These are phyloP conservation scores for Rosalia funebris DNA, from an alignment of 2,888 invertebrate species.

Conservation along the genomic window DNA sequence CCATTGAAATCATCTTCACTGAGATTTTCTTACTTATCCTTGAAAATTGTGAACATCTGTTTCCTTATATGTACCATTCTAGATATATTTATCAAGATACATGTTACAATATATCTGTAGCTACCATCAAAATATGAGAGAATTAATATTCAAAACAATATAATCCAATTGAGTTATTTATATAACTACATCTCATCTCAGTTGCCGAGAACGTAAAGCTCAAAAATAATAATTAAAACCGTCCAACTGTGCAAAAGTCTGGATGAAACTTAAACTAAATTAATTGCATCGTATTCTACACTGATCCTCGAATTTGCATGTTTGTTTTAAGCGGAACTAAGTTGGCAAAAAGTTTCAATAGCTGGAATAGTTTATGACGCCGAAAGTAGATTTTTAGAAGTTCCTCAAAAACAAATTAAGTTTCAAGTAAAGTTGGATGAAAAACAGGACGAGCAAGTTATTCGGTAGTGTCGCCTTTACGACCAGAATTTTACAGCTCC, in stretches of 20 bases:
- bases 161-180: no score
- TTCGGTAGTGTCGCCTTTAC: constrained; percentile 38
- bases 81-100: no score
- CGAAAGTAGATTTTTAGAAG: constrained; percentile 37
- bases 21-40: no score
- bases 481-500: constrained; percentile 44
- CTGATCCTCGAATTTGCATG: constrained; percentile 21
- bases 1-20: no score
- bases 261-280: constrained; percentile 18
- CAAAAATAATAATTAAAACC: constrained; percentile 18
- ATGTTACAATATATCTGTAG: no score
- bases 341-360: constrained; percentile 28
- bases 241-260: constrained; percentile 6
- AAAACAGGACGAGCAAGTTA: constrained; percentile 42
- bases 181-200: constrained; percentile 9
- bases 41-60: no score
- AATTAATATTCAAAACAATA: no score
- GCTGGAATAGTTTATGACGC: constrained; percentile 30
- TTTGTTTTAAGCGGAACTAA: constrained; percentile 25
- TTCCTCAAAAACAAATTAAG: constrained; percentile 46
- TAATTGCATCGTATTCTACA: constrained; percentile 21
- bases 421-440: constrained; percentile 42
- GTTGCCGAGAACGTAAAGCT: constrained; percentile 6
- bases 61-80: no score
- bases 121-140: no score